Conservation (phyloP, 2,888 invertebrate species). For the Tetragonula carbonaria region DNA sequence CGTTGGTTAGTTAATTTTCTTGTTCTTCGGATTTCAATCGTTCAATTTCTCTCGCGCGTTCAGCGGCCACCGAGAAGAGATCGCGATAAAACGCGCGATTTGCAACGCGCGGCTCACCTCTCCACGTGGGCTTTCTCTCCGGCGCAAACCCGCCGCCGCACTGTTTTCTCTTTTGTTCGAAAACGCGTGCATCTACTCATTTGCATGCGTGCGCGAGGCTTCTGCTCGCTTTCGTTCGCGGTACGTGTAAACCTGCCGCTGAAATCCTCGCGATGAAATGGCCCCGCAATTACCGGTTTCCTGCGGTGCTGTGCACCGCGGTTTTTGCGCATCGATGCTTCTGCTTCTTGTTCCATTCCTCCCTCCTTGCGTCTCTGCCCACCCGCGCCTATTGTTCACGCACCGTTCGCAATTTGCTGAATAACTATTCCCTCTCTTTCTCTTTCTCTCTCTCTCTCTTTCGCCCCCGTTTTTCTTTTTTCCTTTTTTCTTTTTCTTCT, state of each 20-base stretch:
- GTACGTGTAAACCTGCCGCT: slow-evolving; percentile 17
- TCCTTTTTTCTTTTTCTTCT: no score
- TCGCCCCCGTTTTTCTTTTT: no score
- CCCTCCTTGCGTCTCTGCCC: not conserved
- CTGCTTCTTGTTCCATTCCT: slow-evolving; percentile 29
- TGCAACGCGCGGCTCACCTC: not conserved
- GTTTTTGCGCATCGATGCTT: slow-evolving; percentile 38
- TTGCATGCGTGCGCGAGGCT: slow-evolving; percentile 14
- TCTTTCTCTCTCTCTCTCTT: no score
- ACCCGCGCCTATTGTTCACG: not conserved
- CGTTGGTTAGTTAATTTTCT: no score
- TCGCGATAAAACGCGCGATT: slow-evolving; percentile 9
- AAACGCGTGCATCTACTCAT: slow-evolving; percentile 10
- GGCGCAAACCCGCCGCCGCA: not conserved
- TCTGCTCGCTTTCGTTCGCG: slow-evolving; percentile 13
- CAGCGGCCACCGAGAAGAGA: not conserved
- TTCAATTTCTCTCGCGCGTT: no score
- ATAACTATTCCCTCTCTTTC: not conserved
- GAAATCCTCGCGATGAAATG: slow-evolving; percentile 26
- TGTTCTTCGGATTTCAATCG: no score
- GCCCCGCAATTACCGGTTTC: slow-evolving; percentile 28
- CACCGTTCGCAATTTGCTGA: not conserved
- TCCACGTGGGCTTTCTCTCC: slow-evolving; percentile 8
- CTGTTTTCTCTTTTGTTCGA: slow-evolving; percentile 30
- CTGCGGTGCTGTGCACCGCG: slow-evolving; percentile 20